phyloP scores from a whole-genome alignment of 2,888 invertebrate species.

The Synergus laeviventris region DNA sequence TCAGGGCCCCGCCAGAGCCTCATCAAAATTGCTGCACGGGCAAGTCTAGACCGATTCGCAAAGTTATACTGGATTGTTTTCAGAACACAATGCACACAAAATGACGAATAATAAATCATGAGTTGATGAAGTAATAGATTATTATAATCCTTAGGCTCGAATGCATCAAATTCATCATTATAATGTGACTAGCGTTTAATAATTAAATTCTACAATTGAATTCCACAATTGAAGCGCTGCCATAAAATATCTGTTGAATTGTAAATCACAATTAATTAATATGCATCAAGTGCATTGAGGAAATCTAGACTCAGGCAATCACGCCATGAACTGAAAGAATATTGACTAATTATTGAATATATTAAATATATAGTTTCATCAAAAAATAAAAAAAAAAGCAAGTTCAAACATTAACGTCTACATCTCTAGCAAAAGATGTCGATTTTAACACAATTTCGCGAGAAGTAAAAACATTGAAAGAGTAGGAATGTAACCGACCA shows the following conservation, averaged over 20 bases:
- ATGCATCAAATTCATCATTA: not conserved
- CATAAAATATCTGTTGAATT: constrained; percentile 14
- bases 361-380: no score
- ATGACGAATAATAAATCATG: not conserved
- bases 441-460: not conserved
- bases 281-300: not conserved
- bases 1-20: no score
- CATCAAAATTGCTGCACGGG: no score
- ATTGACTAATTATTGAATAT: no score
- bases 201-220: constrained; percentile 1
- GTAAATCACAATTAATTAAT: constrained; percentile 22
- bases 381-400: no score
- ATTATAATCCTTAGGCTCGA: not conserved
- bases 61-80: not conserved
- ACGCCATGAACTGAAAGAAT: not conserved
- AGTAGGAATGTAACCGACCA: not conserved
- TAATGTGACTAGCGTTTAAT: constrained; percentile 1
- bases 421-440: no score
- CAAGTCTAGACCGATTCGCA: not conserved
- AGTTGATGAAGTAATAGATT: not conserved
- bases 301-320: not conserved
- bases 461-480: not conserved
- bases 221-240: not conserved
- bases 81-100: not conserved
- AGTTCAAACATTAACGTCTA: no score